Evolutionary conservation across 1,140 invertebrate genomes (phyloP), one percentile per base, ranked within the genome.

Genomic region (Rhopalosiphum padi): DNA sequence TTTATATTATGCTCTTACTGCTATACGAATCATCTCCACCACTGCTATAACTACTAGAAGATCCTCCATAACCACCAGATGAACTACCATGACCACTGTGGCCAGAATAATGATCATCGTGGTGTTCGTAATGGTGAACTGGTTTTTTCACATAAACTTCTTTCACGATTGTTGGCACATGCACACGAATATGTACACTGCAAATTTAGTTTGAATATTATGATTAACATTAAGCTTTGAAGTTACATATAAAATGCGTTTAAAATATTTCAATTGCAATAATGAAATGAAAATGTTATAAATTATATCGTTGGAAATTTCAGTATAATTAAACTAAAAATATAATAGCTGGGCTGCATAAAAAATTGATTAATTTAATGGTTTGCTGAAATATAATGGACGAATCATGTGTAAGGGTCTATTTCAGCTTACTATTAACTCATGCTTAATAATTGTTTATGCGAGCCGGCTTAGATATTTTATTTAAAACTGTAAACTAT

Each of bases 171-270:
- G 95, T 94, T 18, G 95, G 95, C 23, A 95, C 55, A 82, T 95
- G 95, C 83, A 96, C 95, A 87, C 94, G 95, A 93, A 96, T 96
- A 68, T 95, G 95, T 18, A 96, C 95, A 93, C 95, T 95, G 93
- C n/a, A 95, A 95, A 68, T 53, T 48, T 21, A 7, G 35, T 89
- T 53, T 51, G 35, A 35, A 53, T 18, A 37, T 37, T 53, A 53
- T 23, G n/a, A 37, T 89, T 46, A 51, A 88, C 0, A 30, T 83
- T 83, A 18, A 9, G 0, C 30, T 68, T 68, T 68, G 30, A n/a
- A 68, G 30, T 68, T 30, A 15, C 3, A n/a, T 43, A 86, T 23
- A 43, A 23, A 85, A 85, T 41, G 37, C 43, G 41, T 43, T 85
- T 35, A 21, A 82, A 35, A 82, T 37, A 35, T 82, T 37, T 35